Percentiles rank a stretch among this genome's conserved stretches.
phyloP scores from a whole-genome alignment of 2,888 invertebrate species.

The Metacarcinus magister region DNA sequence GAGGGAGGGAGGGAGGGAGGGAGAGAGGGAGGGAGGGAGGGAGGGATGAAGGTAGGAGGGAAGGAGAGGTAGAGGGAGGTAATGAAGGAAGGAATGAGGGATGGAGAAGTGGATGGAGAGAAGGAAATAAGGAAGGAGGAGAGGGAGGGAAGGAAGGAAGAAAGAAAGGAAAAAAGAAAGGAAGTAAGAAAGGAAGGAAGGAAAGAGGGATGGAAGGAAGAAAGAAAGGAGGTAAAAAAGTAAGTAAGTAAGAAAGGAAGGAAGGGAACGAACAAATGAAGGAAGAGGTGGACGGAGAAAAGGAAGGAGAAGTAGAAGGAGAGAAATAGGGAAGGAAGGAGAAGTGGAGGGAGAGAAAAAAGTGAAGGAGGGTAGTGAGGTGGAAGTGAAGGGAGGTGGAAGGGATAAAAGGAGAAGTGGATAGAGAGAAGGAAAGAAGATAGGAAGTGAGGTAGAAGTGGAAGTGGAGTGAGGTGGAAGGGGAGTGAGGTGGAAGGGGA shows the following conservation, averaged over 20 bases:
- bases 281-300: background rate
- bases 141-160: too few species aligned
- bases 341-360: too few species aligned
- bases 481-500: background rate
- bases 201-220: background rate
- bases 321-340: background rate
- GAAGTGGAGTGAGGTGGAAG: too few species aligned
- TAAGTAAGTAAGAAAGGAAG: background rate
- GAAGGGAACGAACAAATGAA: too few species aligned
- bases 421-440: background rate
- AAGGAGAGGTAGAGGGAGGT: too few species aligned
- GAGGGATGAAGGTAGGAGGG: background rate
- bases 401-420: too few species aligned
- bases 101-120: too few species aligned
- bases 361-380: too few species aligned
- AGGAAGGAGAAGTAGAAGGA: background rate
- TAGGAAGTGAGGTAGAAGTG: background rate
- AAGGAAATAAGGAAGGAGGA: too few species aligned
- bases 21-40: background rate
- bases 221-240: background rate
- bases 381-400: too few species aligned
- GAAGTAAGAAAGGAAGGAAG: too few species aligned
- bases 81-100: background rate
- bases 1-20: background rate
- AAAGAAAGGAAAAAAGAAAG: too few species aligned